Evolutionary conservation across 2,888 invertebrate genomes (phyloP).

Genomic region (Fissipunctia ypsillon): DNA sequence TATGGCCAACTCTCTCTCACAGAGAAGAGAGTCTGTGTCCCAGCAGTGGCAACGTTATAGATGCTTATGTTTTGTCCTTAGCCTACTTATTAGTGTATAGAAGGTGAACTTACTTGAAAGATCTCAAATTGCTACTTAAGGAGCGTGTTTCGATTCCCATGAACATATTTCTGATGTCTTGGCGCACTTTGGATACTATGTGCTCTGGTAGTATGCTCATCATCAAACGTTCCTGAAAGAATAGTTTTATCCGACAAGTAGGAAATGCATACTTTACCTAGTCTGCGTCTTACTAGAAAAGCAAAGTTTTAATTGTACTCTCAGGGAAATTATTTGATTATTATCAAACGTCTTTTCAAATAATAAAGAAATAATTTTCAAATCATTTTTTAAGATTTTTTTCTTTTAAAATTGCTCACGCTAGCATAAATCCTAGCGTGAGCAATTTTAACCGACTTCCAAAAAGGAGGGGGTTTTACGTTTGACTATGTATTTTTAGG

Average conservation of each 20-base stretch:
- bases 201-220: slow-evolving; percentile 96
- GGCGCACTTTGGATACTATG: slow-evolving; percentile 92
- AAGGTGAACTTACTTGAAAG: slow-evolving; percentile 81
- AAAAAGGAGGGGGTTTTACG: no score
- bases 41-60: neutral
- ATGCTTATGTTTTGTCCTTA: neutral
- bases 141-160: slow-evolving; percentile 86
- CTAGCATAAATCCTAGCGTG: no score
- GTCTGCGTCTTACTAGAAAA: neutral
- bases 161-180: slow-evolving; percentile 91
- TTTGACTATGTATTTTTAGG: no score
- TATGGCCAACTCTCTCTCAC: neutral
- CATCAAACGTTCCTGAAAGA: slow-evolving; percentile 94
- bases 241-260: slow-evolving; percentile 1
- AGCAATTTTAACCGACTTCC: no score
- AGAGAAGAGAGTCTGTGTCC: neutral
- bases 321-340: neutral
- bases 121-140: slow-evolving; percentile 80
- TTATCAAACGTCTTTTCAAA: neutral
- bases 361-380: no score
- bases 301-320: neutral
- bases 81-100: neutral
- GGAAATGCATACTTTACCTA: neutral
- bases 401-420: no score
- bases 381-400: no score